Percentiles rank a stretch among this genome's conserved stretches.
Conservation (phyloP, 2,888 invertebrate species). For the Zeuzera pyrina region DNA sequence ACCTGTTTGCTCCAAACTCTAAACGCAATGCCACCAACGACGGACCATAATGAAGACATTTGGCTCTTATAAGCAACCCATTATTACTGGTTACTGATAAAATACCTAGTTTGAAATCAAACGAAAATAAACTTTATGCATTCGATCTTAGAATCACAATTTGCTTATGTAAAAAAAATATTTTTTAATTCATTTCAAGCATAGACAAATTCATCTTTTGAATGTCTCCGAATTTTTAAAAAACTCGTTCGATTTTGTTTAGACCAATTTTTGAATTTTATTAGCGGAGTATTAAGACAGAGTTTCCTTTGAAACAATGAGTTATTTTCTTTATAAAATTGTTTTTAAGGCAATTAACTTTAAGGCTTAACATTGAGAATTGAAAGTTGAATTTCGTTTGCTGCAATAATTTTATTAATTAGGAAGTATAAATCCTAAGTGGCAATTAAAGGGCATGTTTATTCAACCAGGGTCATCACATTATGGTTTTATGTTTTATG, state of each 20-base stretch:
- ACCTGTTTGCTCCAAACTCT: too few species aligned
- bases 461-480: slow-evolving; percentile 16
- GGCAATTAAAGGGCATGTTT: slow-evolving; percentile 25
- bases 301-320: background rate
- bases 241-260: background rate
- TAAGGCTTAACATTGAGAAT: background rate
- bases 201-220: slow-evolving; percentile 7
- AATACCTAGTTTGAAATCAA: slow-evolving; percentile 20
- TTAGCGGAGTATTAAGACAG: background rate
- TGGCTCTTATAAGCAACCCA: slow-evolving; percentile 38
- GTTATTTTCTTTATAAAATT: slow-evolving; percentile 1
- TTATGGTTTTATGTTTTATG: slow-evolving; percentile 16
- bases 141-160: slow-evolving; percentile 7
- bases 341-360: background rate
- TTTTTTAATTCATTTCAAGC: slow-evolving; percentile 18
- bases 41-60: slow-evolving; percentile 53
- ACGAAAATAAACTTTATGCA: slow-evolving; percentile 10
- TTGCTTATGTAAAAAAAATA: slow-evolving; percentile 6
- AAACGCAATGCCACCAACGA: slow-evolving; percentile 43
- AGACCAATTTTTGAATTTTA: background rate
- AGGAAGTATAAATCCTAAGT: slow-evolving; percentile 18
- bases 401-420: slow-evolving; percentile 10
- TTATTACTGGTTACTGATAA: slow-evolving; percentile 36
- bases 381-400: background rate
- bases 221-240: slow-evolving; percentile 8